These are phyloP conservation scores for Leuctra nigra DNA, from an alignment of 2,888 invertebrate genomes.

Conservation along the genomic window DNA sequence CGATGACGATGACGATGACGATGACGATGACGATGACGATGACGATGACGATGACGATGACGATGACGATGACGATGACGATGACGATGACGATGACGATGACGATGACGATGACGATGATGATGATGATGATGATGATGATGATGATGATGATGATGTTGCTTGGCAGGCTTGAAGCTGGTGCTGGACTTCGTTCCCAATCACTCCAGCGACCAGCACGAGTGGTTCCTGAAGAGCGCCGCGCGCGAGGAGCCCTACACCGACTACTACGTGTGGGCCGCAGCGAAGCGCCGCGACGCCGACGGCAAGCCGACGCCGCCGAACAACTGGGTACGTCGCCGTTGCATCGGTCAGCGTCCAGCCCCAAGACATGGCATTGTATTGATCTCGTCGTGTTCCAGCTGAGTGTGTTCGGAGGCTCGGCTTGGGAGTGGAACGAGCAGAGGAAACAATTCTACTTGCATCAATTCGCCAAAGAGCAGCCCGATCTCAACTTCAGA, in stretches of 20 bases:
- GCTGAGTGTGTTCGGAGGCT: slow-evolving; percentile 46
- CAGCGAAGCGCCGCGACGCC: slow-evolving; percentile 37
- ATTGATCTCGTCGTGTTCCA: slow-evolving; percentile 30
- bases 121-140: too few species aligned
- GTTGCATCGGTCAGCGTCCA: too few species aligned
- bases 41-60: too few species aligned
- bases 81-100: too few species aligned
- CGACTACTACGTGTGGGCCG: slow-evolving; percentile 46
- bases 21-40: too few species aligned
- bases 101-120: too few species aligned
- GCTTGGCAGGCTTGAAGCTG: slow-evolving; percentile 31
- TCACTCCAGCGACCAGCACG: slow-evolving; percentile 40
- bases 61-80: too few species aligned
- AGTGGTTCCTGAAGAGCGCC: slow-evolving; percentile 44
- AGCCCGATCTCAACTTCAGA: slow-evolving; percentile 51
- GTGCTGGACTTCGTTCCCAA: slow-evolving; percentile 35
- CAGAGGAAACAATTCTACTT: slow-evolving; percentile 44
- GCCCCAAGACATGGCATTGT: too few species aligned
- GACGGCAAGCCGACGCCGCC: slow-evolving; percentile 40
- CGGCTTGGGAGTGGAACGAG: slow-evolving; percentile 46
- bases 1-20: too few species aligned
- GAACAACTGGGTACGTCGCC: slow-evolving; percentile 47
- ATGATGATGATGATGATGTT: too few species aligned
- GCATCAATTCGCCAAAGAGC: slow-evolving; percentile 46
- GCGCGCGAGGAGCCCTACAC: slow-evolving; percentile 43